Percentiles rank a stretch among this genome's conserved stretches.
phyloP scores from a whole-genome alignment of 1,140 invertebrate genomes.

The Calephelis virginiensis region DNA sequence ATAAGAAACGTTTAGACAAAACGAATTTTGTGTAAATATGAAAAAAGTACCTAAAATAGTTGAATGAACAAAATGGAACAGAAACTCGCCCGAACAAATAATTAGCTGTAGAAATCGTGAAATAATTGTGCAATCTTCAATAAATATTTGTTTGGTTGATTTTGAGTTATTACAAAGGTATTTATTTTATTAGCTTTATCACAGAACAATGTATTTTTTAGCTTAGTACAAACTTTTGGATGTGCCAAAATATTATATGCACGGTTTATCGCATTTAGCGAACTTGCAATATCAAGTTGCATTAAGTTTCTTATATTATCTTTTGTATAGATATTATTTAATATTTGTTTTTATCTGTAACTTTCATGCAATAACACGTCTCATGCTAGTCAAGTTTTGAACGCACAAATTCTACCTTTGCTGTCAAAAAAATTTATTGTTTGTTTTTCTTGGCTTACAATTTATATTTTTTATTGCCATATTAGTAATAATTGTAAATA shows the following conservation, averaged over 20 bases:
- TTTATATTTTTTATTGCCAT: conserved; percentile 69
- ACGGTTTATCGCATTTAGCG: conserved; percentile 68
- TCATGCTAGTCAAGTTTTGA: conserved; percentile 75
- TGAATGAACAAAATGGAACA: conserved; percentile 71
- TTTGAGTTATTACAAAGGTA: conserved; percentile 50
- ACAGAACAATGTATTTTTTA: conserved; percentile 64
- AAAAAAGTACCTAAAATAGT: conserved; percentile 53
- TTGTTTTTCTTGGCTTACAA: conserved; percentile 52
- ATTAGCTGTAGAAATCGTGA: conserved; percentile 54
- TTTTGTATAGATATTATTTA: conserved; percentile 41
- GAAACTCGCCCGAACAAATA: conserved; percentile 73
- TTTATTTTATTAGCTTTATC: conserved; percentile 69
- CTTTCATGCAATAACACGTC: conserved; percentile 73
- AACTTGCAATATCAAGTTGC: conserved; percentile 64
- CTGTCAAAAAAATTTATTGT: conserved; percentile 54
- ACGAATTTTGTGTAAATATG: conserved; percentile 66
- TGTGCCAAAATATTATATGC: conserved; percentile 69
- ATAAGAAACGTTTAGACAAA: conserved; percentile 61
- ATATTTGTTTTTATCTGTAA: conserved; percentile 44
- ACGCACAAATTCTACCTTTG: conserved; percentile 60
- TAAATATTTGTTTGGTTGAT: conserved; percentile 59
- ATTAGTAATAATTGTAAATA: conserved; percentile 69
- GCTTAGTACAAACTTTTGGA: conserved; percentile 69
- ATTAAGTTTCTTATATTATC: conserved; percentile 52
- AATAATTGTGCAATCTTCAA: conserved; percentile 66